Evolutionary conservation across 2,888 invertebrate genomes (phyloP).

Genomic region (Rhagium mordax): DNA sequence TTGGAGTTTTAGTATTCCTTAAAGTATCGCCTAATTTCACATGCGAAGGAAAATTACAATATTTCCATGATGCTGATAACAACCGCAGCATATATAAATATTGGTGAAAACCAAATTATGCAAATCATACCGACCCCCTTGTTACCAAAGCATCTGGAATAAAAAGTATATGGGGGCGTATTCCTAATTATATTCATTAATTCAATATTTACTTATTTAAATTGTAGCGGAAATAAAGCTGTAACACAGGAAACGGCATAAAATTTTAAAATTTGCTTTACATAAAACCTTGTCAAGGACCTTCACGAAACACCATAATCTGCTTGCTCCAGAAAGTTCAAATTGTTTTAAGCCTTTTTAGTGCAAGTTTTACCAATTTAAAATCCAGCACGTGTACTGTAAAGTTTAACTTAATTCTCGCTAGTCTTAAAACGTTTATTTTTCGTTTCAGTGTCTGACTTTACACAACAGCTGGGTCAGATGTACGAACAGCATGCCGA

Average conservation of each 20-base stretch:
- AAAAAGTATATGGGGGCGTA: neutral
- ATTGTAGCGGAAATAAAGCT: neutral
- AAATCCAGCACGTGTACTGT: neutral
- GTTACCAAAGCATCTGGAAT: neutral
- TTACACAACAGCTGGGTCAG: conserved; percentile 90
- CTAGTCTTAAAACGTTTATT: conserved; percentile 5
- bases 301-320: too few relatives aligned
- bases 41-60: neutral
- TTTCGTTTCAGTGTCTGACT: conserved; percentile 87
- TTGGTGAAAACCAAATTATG: neutral
- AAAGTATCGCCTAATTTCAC: neutral
- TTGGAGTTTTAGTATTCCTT: too few relatives aligned
- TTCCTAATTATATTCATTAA: neutral
- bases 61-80: neutral
- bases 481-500: conserved; percentile 92
- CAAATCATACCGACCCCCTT: neutral
- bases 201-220: neutral
- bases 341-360: too few relatives aligned
- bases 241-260: neutral
- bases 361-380: neutral
- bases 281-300: too few relatives aligned
- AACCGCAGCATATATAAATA: neutral
- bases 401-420: neutral
- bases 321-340: too few relatives aligned
- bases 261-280: too few relatives aligned